Base-by-base conservation (phyloP, 2,888 invertebrate genomes). In the Xanthia icteritia region DNA sequence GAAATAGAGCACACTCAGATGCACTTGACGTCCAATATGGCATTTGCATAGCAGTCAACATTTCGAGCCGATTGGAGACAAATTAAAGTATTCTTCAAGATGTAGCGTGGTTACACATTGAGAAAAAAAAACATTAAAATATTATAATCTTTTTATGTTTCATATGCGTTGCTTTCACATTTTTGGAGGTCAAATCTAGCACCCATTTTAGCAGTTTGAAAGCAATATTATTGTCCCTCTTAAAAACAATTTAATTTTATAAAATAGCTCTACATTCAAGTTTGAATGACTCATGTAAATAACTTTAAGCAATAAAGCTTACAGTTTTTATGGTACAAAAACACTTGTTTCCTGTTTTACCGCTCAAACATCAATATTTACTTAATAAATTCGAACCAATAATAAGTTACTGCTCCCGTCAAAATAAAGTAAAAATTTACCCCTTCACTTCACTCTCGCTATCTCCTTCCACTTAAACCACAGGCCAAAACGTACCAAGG, bases 1-100 rank as follows among this genome's bases (percentile, higher is more conserved):
- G 23, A 68, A 65, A 23, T 64, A 71, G 66, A 76, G 58, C 60
- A 15, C 51, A 31, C 66, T 81, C 77, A 81, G 78, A 78, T 67
- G 76, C 73, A 73, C 67, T 84, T 79, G 89, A 90, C 89, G 77
- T 91, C 89, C 92, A 92, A 92, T 92, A 92, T 92, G 86, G 88
- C 88, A 90, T 89, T 91, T 89, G 89, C 89, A 89, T 90, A 88
- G 85, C 89, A 90, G 90, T 89, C 90, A 87, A 86, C 89, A 86
- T 90, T 92, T 89, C 89, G 82, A 91, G 87, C 84, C 92, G 92
- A 93, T 92, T 88, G 91, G 89, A 90, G 90, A 91, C 92, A 91
- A 92, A 93, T 92, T 90, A 90, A 92, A 92, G 82, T 86, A 87
- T 88, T 86, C 89, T 87, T 85, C 68, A 88, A 86, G 80, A 83